Base-by-base conservation (phyloP, 53 echinoderm and acorn worm genomes). In the Paelopatides confundens region DNA sequence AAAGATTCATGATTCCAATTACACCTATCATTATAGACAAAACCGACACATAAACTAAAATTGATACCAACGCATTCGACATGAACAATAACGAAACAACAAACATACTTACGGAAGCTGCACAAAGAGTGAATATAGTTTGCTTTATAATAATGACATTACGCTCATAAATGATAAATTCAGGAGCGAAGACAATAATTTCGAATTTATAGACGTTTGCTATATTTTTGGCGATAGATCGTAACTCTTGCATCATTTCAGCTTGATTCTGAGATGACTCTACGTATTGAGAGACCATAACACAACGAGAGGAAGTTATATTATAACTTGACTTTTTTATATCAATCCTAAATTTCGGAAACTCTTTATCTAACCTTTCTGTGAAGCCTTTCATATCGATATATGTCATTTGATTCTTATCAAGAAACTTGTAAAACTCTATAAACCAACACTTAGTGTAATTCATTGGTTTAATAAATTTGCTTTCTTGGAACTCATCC, bases 251-350 rank as follows among this genome's bases (percentile, higher is more conserved):
- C 77, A 94, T 52, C 30, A 83, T 82, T 38, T 71, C 65, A 0
- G 66, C 26, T 66, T 94, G 92, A 2, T 88, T 64, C 0, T 50
- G 35, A 1, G 89, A 38, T 15, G 88, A 87, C 9, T 38, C 8
- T 5, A 87, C 27, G 27, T 62, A 24, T 48, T 50, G 74, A 1
- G 94, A 63, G 38, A 71, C 46, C 13, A 92, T 63, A 9, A 94
- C 48, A 8, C 92, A 77, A 0, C 94, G 85, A 23, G 94, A 94
- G 13, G 85, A 69, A 30, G 5, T 84, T 7, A 94, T 89, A n/a
- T 35, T 94, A 92, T 31, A 92, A 64, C 71, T 82, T 52, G 47
- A 69, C 92, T 77, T 65, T 86, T 66, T 39, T 31, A 62, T 51
- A 86, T 36, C 88, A 79, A 3, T 91, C n/a, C n/a, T 91, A 14